phyloP scores from a whole-genome alignment of 2,113 vertebrate species.

The Halcyon malimbica region DNA sequence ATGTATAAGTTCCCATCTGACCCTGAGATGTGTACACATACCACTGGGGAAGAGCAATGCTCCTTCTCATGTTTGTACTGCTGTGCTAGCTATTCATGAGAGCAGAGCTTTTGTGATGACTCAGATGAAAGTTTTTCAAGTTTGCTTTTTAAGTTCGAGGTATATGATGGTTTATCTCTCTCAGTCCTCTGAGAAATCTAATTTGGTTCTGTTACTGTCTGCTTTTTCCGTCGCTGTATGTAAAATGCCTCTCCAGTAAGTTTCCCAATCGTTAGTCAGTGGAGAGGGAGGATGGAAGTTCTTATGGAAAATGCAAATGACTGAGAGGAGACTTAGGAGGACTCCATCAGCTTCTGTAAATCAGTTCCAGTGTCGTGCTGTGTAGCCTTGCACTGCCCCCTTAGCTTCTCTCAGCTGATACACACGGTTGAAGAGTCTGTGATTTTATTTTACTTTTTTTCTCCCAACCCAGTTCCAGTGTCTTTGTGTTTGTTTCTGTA shows the following conservation, averaged over 20 bases:
- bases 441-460: not conserved
- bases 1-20: not conserved
- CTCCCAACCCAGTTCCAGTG: not conserved
- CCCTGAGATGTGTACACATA: not conserved
- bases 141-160: not conserved
- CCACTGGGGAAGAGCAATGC: not conserved
- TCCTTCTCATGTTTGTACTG: not conserved
- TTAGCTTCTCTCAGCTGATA: not conserved
- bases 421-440: fast-evolving
- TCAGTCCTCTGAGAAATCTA: not conserved
- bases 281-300: not conserved
- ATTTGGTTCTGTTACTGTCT: not conserved
- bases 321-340: not conserved
- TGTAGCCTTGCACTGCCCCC: not conserved
- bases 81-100: not conserved
- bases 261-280: not conserved
- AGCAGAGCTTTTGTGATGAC: not conserved
- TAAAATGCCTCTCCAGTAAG: not conserved
- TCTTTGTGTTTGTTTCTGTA: not conserved
- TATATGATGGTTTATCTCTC: not conserved
- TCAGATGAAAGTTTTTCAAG: not conserved
- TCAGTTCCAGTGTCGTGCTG: not conserved
- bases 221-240: not conserved
- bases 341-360: not conserved
- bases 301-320: not conserved